Evolutionary conservation across 2,113 vertebrate species (phyloP), one percentile per base, ranked within the genome.

Genomic region (Synodontis membranacea): DNA sequence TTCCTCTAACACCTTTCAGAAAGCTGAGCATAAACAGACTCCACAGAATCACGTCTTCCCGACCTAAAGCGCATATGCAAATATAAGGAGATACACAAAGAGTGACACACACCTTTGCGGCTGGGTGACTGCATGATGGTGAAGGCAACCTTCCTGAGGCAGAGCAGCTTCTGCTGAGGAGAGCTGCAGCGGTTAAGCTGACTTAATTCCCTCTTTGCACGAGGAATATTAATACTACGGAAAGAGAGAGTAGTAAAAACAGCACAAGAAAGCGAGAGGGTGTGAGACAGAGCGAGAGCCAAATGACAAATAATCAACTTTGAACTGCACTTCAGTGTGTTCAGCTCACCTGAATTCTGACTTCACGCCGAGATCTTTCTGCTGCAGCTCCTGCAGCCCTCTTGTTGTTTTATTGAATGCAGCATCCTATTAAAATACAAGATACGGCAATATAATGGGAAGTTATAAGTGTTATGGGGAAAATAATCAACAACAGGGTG

Each of bases 371-470:
- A 98, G 93, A 54, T 99, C 98, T 89, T 96, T 98, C 90, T 97
- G 97, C 91, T 99, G 97, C 86, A 99, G 93, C 15, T 99, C 98
- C 90, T 99, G 97, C 91, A 99, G 95, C 90, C 97, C 96, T 90
- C 98, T 95, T 0, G 96, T 97, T 87, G 96, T 97, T 95, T 99
- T 99, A 93, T 99, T 99, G 92, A 99, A 99, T 80, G 96, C 94
- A 4, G 97, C 97, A 85, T 99, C 98, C 98, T 99, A 91, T 14
- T 86, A 91, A 93, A 76, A 91, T 21, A 64, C 25, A 70, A 46
- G 46, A 70, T 46, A 76, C n/a, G 42, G 25, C 15, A n/a, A 34
- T 25, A 54, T 0, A 3, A 52, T 34, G 74, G 5, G 31, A 50
- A 21, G 50, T 54, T n/a, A n/a, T n/a, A n/a, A n/a, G 17, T 23